These are phyloP conservation scores for Lissonota sp. DNA, from an alignment of 2,888 invertebrate species.

Conservation along the genomic window DNA sequence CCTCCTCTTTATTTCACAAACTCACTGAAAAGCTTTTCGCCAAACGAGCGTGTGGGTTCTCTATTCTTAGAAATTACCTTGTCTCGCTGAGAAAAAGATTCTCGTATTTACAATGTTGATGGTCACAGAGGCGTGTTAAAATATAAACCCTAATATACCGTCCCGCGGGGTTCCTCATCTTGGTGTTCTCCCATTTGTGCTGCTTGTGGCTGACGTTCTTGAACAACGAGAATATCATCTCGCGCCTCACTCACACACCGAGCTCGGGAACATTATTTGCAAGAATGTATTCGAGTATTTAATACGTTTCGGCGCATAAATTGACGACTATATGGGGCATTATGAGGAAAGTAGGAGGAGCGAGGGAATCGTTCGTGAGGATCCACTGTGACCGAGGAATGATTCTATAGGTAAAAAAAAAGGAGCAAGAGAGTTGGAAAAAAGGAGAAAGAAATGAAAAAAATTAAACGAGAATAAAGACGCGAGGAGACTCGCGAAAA, in stretches of 20 bases:
- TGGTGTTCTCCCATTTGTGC: conserved; percentile 56
- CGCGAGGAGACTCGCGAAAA: conserved; percentile 15
- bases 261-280: conserved; percentile 62
- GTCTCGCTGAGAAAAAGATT: conserved; percentile 70
- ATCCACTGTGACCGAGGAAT: conserved; percentile 37
- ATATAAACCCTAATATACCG: conserved; percentile 80
- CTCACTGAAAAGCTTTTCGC: conserved; percentile 44
- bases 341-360: conserved; percentile 73
- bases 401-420: neutral
- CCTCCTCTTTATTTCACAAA: conserved; percentile 29
- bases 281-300: conserved; percentile 76
- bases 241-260: conserved; percentile 38
- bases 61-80: conserved; percentile 78
- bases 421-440: conserved; percentile 27
- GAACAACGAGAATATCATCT: conserved; percentile 59
- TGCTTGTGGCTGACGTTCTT: conserved; percentile 17
- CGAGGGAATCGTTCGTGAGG: conserved; percentile 57
- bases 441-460: conserved; percentile 40
- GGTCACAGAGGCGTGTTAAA: conserved; percentile 76
- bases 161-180: conserved; percentile 56
- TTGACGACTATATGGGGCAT: conserved; percentile 82
- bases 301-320: conserved; percentile 82
- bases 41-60: conserved; percentile 59
- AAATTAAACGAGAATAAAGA: conserved; percentile 49
- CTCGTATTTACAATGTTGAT: conserved; percentile 81